Evolutionary conservation across 2,797 vertebrate species (phyloP), one percentile per base, ranked within the genome.

Genomic region (Knipowitschia caucasica): DNA sequence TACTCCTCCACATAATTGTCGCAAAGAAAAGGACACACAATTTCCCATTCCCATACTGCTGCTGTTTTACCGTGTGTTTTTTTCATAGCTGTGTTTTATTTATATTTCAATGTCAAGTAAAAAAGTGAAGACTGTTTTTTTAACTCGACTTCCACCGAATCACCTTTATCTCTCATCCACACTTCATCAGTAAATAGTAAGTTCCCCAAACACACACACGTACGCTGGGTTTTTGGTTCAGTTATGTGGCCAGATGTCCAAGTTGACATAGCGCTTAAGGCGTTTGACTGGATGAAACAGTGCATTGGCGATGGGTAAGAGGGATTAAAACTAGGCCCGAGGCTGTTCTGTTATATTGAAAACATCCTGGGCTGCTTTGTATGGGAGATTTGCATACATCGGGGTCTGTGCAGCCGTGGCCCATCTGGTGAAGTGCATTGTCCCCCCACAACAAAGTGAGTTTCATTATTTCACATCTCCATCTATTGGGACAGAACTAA

Each of bases 221-320:
- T n/a, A 33, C 66, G 67, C 64, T 70, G 21, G 24, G 40, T 76
- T 74, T 79, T 69, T 64, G 86, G 88, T 89, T 91, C 80, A 83
- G 88, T 88, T 80, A 85, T 82, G 85, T 77, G 90, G 92, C 95
- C 96, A 98, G 95, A 96, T 98, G 95, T 95, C 95, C 95, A 92
- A 88, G 77, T 73, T 92, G 94, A 93, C 92, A 93, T 78, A 93
- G 87, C 78, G 94, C 95, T 98, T 89, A 92, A 92, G 94, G 95
- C 94, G 73, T 91, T 92, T 92, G 93, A 92, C 93, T 91, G 94
- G 94, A 98, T 96, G 92, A 96, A 95, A 94, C 93, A 92, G 92
- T 73, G 91, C 91, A 81, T 75, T 89, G 91, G 92, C 91, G 89
- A 89, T 77, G 82, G 88, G 92, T 93, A 92, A 91, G 78, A 89